A percentile compares a stretch with the other conserved stretches of the same genome.
Conservation (phyloP, 1,140 invertebrate genomes). For the Anagrus nilaparvatae region DNA sequence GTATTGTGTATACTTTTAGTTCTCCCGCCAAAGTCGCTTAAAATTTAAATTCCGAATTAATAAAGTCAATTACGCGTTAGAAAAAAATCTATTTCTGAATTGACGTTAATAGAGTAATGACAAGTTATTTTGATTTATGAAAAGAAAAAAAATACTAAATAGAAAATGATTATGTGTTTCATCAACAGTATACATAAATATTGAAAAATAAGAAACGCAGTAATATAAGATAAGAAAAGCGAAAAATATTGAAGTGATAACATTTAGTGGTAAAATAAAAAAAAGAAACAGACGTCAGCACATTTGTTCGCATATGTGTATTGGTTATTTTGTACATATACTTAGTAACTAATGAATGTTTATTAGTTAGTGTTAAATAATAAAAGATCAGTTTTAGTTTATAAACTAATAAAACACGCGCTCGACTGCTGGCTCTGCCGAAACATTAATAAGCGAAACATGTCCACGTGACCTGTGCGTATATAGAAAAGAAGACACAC, state of each 20-base stretch:
- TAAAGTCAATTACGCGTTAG: not conserved
- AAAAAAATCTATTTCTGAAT: not conserved
- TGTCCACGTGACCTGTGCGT: slow-evolving; percentile 31
- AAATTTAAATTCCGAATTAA: not conserved
- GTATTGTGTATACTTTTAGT: not conserved
- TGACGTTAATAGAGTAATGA: too few species aligned
- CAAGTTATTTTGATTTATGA: too few species aligned
- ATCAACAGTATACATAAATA: too few species aligned
- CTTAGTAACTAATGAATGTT: slow-evolving; percentile 2
- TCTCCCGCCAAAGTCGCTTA: not conserved
- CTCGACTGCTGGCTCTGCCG: slow-evolving; percentile 23
- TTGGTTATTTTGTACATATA: not conserved
- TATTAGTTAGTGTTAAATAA: slow-evolving; percentile 2
- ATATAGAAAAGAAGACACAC: too few species aligned
- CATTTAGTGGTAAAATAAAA: slow-evolving; percentile 1
- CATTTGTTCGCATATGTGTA: not conserved
- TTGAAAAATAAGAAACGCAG: too few species aligned
- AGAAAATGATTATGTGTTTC: too few species aligned
- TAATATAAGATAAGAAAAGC: not conserved
- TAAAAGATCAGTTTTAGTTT: slow-evolving; percentile 4
- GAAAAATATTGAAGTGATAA: not conserved
- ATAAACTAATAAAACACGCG: too few species aligned
- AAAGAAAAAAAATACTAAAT: too few species aligned
- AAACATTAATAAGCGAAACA: too few species aligned
- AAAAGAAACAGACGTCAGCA: not conserved